Evolutionary conservation across 2,888 invertebrate genomes (phyloP).

Genomic region (Athalia circularis): DNA sequence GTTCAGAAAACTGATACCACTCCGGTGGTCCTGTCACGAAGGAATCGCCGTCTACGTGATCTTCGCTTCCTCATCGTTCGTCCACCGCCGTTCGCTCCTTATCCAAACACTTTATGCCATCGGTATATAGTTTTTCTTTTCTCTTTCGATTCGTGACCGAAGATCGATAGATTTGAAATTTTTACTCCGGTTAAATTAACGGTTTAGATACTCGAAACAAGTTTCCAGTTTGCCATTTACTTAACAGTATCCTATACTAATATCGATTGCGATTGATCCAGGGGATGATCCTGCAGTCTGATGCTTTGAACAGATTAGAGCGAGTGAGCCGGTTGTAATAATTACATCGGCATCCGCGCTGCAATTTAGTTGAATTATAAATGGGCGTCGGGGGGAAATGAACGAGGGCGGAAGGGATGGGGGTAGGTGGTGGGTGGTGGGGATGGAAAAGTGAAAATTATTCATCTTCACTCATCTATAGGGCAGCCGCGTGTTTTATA

Average conservation of each 20-base stretch:
- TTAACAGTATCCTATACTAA: too few species aligned
- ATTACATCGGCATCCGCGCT: neutral
- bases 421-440: neutral
- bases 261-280: too few species aligned
- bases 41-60: too few species aligned
- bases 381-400: neutral
- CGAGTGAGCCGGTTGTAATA: neutral
- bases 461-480: conserved; percentile 38
- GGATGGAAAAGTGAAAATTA: conserved; percentile 16
- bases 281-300: too few species aligned
- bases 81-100: too few species aligned
- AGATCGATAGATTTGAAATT: neutral
- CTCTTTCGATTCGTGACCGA: neutral
- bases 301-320: too few species aligned
- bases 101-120: too few species aligned
- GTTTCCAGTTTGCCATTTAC: too few species aligned
- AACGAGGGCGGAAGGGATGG: neutral
- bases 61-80: too few species aligned
- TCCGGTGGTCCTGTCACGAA: too few species aligned
- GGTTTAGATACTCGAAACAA: too few species aligned
- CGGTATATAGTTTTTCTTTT: neutral
- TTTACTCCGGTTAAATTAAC: neutral
- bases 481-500: conserved; percentile 31
- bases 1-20: too few species aligned
- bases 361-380: conserved; percentile 39